Evolutionary conservation across 2,113 vertebrate species (phyloP).

Genomic region (Phyllopteryx taeniolatus): DNA sequence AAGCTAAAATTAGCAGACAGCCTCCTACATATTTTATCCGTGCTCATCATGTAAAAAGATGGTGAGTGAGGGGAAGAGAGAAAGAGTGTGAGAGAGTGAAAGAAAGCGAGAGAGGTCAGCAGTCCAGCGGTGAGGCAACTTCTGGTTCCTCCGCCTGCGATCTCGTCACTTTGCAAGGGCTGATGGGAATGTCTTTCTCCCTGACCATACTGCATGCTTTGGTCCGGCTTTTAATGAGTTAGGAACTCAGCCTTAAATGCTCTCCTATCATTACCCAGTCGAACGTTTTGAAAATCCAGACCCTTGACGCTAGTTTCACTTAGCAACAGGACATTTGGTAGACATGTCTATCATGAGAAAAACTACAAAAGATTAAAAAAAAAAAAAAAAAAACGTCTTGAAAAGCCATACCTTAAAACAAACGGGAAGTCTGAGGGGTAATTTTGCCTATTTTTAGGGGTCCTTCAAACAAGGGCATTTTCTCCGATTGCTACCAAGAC

Average conservation of each 20-base stretch:
- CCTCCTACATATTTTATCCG: conserved; percentile 69
- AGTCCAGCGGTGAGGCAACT: conserved; percentile 35
- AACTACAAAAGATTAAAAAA: neutral
- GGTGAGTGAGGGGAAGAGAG: conserved; percentile 5
- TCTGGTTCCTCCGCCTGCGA: conserved; percentile 7
- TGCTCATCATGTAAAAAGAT: conserved; percentile 44
- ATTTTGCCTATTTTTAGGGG: too few species aligned
- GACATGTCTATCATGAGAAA: too few species aligned
- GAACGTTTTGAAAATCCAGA: neutral
- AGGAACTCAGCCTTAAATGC: neutral
- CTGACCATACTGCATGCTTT: too few species aligned
- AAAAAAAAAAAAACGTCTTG: too few species aligned
- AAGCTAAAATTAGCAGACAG: conserved; percentile 61
- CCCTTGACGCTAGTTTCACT: neutral
- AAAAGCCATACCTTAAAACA: too few species aligned
- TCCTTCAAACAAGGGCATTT: too few species aligned
- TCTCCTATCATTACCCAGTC: neutral
- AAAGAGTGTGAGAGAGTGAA: neutral
- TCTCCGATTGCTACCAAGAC: too few species aligned
- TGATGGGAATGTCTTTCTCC: neutral
- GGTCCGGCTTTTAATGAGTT: neutral
- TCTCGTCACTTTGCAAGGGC: conserved; percentile 12
- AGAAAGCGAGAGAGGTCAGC: conserved; percentile 49
- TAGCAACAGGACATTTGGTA: neutral
- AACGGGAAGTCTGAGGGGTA: too few species aligned